Base-by-base conservation (phyloP, 2,888 invertebrate species). In the Dastarcus helophoroides region DNA sequence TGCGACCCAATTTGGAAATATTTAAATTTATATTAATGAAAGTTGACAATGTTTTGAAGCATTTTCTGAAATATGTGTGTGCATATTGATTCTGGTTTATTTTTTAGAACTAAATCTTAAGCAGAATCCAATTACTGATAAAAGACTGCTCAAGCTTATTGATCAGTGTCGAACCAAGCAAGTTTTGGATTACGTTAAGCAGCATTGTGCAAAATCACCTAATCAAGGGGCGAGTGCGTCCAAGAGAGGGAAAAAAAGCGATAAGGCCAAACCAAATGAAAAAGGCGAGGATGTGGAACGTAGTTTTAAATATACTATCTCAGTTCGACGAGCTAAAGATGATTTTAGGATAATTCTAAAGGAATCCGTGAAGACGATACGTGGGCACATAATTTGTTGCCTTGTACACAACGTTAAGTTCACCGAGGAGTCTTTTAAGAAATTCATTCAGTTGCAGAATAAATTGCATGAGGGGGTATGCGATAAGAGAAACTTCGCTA, bases 361-460 rank as follows among this genome's bases (percentile, higher is more conserved):
- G 22, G 42, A 50, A 44, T 53, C 62, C n/a, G 73, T 79, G 0
- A 66, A 69, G 27, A 54, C 56, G 19, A 67, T 84, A 12, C 66
- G 86, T 33, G 79, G 79, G 0, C 73, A 74, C 50, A 76, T 86
- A 35, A 64, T 80, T 7, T 79, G 78, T 47, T 85, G 85, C 52
- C 64, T 84, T 7, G 65, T 86, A 0, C 68, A 65, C 32, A 68
- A 76, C 41, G 43, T 85, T 7, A 58, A 62, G 22, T 76, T 86
- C 42, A 69, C 66, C 2, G 71, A 74, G 13, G 64, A 64, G 0
- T 64, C 60, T n/a, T 58, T 56, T 31, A 84, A 79, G 53, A 76
- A 75, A 53, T 86, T 86, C 46, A 80, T 86, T 38, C 76, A 79
- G 48, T 50, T 83, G 47, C 86, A 86, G 65, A 84, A 80, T 0